Percentiles rank a stretch among this genome's conserved stretches.
Evolutionary conservation across 2,888 invertebrate genomes (phyloP).

Genomic region (Dinocampus coccinellae): DNA sequence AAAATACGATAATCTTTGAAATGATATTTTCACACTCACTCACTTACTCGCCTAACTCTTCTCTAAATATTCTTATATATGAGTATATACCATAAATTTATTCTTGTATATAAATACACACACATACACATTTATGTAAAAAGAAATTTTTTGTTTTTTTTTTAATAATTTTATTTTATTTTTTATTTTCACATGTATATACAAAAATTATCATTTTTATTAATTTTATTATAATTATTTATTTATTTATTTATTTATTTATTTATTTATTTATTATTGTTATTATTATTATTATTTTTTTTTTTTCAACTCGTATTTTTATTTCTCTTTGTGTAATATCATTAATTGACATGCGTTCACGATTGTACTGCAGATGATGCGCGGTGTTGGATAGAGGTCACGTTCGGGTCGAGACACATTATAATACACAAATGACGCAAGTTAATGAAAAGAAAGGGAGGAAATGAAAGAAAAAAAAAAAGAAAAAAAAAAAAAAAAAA

Average conservation of each 20-base stretch:
- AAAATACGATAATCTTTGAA: conserved; percentile 1
- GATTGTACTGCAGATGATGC: not conserved
- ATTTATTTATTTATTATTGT: not conserved
- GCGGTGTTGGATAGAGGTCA: conserved; percentile 2
- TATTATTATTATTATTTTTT: no score
- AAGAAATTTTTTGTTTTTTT: no score
- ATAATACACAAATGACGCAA: not conserved
- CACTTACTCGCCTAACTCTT: not conserved
- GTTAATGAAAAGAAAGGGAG: conserved; percentile 3
- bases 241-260: no score
- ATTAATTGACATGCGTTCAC: not conserved
- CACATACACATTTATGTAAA: not conserved
- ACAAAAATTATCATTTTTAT: no score
- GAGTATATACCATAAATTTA: not conserved
- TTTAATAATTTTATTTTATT: not conserved
- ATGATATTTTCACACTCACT: not conserved
- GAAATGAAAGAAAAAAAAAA: conserved; percentile 3
- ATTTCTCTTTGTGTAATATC: conserved; percentile 16
- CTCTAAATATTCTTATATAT: not conserved
- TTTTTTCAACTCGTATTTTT: conserved; percentile 5
- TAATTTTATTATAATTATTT: no score
- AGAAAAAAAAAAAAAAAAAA: conserved; percentile 8
- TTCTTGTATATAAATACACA: not conserved
- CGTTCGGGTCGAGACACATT: conserved; percentile 5
- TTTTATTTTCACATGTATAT: not conserved